Percentiles rank a stretch among this genome's conserved stretches.
Conservation (phyloP, 2,888 invertebrate species). For the Amblyjoppa proteus region DNA sequence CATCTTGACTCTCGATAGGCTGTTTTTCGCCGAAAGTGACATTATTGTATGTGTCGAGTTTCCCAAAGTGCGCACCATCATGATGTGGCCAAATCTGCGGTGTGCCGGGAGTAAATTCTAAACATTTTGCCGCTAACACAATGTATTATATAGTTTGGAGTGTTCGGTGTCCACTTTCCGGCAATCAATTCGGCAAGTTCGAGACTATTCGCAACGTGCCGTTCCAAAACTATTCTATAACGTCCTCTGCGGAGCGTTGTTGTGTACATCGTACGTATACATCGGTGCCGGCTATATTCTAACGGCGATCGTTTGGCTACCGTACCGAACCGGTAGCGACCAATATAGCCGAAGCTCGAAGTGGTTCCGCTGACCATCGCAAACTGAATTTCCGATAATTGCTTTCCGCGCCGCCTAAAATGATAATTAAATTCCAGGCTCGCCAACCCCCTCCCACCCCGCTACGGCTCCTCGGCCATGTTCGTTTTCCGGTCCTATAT, state of each 20-base stretch:
- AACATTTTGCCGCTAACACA: conserved; percentile 32
- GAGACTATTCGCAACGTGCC: not conserved
- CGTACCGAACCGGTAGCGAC: conserved; percentile 1
- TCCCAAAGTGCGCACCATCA: not conserved
- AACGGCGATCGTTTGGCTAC: conserved; percentile 10
- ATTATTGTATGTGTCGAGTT: not conserved
- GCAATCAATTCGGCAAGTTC: not conserved
- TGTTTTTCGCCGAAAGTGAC: not conserved
- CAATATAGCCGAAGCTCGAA: conserved; percentile 48
- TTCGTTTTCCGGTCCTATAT: not conserved
- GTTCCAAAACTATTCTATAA: conserved; percentile 32
- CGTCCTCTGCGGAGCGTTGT: conserved; percentile 9
- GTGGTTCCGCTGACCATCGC: conserved; percentile 78
- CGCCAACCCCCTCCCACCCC: conserved; percentile 28
- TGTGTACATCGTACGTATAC: not conserved
- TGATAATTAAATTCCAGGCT: conserved; percentile 83
- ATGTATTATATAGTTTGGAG: conserved; percentile 7
- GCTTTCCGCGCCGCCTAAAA: conserved; percentile 82
- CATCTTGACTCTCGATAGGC: not conserved
- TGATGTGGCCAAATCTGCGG: not conserved
- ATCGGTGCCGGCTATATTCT: conserved; percentile 3
- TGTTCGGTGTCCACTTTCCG: not conserved
- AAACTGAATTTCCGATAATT: conserved; percentile 84
- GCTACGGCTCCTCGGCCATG: conserved; percentile 6
- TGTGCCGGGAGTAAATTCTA: conserved; percentile 52